A percentile compares a stretch with the other conserved stretches of the same genome.
Conservation (phyloP, 2,113 vertebrate genomes). For the Mustelus asterias region DNA sequence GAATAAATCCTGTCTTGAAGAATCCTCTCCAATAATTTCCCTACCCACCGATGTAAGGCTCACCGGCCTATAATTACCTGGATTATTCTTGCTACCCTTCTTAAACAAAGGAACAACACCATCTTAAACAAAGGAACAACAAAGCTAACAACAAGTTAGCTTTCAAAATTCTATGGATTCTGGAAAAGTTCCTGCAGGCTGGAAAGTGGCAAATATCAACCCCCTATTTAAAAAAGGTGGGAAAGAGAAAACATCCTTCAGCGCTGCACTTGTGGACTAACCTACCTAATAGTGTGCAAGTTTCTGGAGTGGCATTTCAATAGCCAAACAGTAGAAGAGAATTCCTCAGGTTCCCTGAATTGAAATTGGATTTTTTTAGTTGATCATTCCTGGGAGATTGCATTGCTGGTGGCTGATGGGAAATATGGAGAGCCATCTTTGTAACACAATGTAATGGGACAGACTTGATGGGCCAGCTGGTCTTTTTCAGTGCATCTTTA, state of each 20-base stretch:
- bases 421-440: background rate
- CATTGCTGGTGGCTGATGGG: background rate
- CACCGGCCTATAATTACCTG: no score
- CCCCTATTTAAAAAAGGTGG: no score
- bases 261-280: background rate
- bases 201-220: no score
- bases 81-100: no score
- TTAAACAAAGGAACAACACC: no score
- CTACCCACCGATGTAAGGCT: no score
- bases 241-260: background rate
- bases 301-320: background rate
- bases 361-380: background rate
- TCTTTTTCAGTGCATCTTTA: background rate
- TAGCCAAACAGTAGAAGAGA: background rate
- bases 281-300: background rate
- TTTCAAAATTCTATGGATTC: no score
- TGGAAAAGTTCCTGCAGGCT: no score
- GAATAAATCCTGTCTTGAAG: no score
- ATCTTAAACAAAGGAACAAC: no score
- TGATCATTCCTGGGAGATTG: background rate
- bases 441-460: background rate
- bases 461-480: background rate
- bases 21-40: no score
- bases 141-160: no score
- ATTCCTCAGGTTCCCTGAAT: background rate